Conservation (phyloP, 2,797 vertebrate species). For the Falco columbarius region DNA sequence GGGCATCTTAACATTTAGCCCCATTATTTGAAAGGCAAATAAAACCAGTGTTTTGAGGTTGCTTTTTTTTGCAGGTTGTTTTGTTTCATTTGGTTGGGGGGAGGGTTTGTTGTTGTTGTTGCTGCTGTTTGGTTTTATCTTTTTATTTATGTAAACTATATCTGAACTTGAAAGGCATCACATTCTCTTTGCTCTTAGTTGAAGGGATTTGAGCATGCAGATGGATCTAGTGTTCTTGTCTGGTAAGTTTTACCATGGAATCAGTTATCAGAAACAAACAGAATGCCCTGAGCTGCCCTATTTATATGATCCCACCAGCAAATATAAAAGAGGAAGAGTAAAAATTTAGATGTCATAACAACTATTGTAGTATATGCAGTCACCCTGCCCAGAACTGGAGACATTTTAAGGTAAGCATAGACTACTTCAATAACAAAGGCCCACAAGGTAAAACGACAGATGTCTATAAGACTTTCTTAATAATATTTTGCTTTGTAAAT, state of each 20-base stretch:
- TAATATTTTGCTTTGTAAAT: background rate
- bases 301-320: background rate
- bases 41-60: background rate
- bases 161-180: background rate
- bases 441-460: background rate
- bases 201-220: background rate
- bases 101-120: rapidly evolving
- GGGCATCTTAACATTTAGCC: background rate
- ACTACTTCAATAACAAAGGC: background rate
- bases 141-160: background rate
- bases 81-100: background rate
- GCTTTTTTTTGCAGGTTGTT: background rate
- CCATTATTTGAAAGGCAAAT: background rate
- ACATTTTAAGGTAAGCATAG: background rate
- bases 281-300: background rate
- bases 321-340: background rate
- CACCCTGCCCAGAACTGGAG: background rate
- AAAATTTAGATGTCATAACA: background rate
- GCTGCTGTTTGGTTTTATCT: background rate
- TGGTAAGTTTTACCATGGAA: background rate
- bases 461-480: background rate
- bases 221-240: background rate
- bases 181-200: background rate
- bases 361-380: background rate
- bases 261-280: background rate